Conservation (phyloP, 2,113 vertebrate genomes). For the Nothocercus nigrocapillus region DNA sequence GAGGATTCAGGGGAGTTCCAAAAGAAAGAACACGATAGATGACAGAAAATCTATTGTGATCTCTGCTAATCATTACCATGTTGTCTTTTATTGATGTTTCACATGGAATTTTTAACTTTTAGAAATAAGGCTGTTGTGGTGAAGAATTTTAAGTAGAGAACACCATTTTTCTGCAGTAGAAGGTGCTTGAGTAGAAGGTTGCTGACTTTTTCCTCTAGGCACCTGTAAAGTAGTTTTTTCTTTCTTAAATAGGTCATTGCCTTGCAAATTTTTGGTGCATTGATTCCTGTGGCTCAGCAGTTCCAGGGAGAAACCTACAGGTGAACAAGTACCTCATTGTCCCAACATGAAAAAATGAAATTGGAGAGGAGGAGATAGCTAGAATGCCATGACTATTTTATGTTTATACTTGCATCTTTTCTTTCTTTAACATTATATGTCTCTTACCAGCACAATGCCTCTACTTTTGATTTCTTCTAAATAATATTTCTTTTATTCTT, state of each 20-base stretch:
- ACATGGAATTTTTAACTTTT: neutral
- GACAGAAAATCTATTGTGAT: neutral
- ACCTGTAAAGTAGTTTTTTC: neutral
- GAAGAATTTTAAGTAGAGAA: neutral
- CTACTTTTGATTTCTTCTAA: neutral
- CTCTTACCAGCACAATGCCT: neutral
- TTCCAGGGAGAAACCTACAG: neutral
- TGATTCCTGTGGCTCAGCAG: neutral
- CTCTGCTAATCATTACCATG: neutral
- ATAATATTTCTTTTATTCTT: neutral
- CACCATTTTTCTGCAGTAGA: neutral
- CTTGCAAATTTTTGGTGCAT: neutral
- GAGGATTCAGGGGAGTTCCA: neutral
- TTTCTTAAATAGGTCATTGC: rapidly evolving
- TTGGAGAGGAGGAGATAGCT: neutral
- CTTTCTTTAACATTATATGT: neutral
- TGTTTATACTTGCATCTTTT: neutral
- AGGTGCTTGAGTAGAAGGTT: neutral
- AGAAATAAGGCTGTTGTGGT: neutral
- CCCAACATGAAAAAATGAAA: neutral
- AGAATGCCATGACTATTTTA: neutral
- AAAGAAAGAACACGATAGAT: neutral
- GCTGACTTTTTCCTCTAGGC: neutral
- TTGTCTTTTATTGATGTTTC: neutral
- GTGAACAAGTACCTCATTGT: neutral